Base-by-base conservation (phyloP, 2,797 vertebrate species). In the Echeneis naucrates region DNA sequence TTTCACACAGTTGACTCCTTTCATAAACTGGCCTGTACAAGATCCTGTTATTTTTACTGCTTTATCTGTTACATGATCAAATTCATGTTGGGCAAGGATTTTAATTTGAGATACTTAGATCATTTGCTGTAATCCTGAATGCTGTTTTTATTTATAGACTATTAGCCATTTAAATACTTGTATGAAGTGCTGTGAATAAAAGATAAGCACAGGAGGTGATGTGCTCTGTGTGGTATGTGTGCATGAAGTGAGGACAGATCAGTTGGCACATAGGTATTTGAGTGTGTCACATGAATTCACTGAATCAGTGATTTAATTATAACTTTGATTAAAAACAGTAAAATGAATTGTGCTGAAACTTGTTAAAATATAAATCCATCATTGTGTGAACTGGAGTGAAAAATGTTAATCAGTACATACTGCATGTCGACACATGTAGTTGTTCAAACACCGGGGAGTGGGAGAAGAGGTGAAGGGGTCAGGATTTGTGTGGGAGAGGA, bases 221-320 rank as follows among this genome's bases (percentile, higher is more conserved):
- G 42, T 76, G 40, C 7, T 48, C 32, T 48, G 16, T 74, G 40
- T 57, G 84, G 84, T 86, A 86, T 90, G 84, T 70, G 66, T 84
- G 60, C 80, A 37, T 52, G 73, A 87, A 44, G 75, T 83, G 77
- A 81, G 61, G 70, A 77, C 72, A 47, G 73, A 74, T 60, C 72
- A 76, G 75, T 65, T 70, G 21, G 17, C 50, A 44, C 7, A 26
- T 16, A 14, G 24, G 30, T 44, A 57, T 16, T 1, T 16, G 17
- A 8, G 42, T 16, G 5, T 44, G 17, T 48, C 21, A 23, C 52
- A 27, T 42, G 27, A 14, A 44, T 21, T 17, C 12, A 35, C 19
- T n/a, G n/a, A n/a, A n/a, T n/a, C n/a, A n/a, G n/a, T n/a, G n/a
- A n/a, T n/a, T n/a, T n/a, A n/a, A n/a, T n/a, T n/a, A n/a, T n/a